Evolutionary conservation across 1,140 invertebrate genomes (phyloP), one percentile per base, ranked within the genome.

Genomic region (Cotesia chilonis): DNA sequence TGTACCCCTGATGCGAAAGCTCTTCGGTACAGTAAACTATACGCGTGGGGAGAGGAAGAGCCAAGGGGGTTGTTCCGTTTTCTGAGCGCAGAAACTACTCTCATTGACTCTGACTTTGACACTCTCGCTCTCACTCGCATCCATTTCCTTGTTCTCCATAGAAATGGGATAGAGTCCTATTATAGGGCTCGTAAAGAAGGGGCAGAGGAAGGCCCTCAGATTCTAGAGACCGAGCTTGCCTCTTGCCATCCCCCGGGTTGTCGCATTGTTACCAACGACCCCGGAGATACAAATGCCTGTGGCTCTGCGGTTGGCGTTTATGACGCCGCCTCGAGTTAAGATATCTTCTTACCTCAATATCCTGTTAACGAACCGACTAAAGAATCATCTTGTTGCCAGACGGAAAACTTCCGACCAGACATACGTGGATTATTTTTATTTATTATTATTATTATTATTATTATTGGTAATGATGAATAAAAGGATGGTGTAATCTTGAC

Each of bases 281-380:
- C 77, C 74, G 69, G 71, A 71, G 68, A 74, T 72, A 76, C 72
- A 69, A 76, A 72, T 71, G 64, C 66, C 72, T n/a, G n/a, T n/a
- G n/a, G n/a, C n/a, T 82, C 79, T 84, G 81, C 76, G 77, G 73
- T 76, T 81, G 83, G 82, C 82, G 79, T 87, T 87, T 86, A 86
- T 81, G 81, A 81, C 79, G 79, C 74, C 68, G 75, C 72, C 78
- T 76, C 76, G 79, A 85, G 81, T 83, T 83, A 83, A 83, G 81
- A 80, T 82, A 81, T 85, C 79, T 79, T 85, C 83, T 81, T 78
- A 52, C 52, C 63, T 71, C 52, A 35, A 36, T 77, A 78, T 69
- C 72, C 72, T 67, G 28, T 57, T 75, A 64, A 68, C 20, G 10
- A 60, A 41, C 47, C 55, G 68, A 61, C 57, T 74, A 72, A 75